Conservation (phyloP, 37 sponge, comb jelly and placozoan species). For the Theonella swinhoei region DNA sequence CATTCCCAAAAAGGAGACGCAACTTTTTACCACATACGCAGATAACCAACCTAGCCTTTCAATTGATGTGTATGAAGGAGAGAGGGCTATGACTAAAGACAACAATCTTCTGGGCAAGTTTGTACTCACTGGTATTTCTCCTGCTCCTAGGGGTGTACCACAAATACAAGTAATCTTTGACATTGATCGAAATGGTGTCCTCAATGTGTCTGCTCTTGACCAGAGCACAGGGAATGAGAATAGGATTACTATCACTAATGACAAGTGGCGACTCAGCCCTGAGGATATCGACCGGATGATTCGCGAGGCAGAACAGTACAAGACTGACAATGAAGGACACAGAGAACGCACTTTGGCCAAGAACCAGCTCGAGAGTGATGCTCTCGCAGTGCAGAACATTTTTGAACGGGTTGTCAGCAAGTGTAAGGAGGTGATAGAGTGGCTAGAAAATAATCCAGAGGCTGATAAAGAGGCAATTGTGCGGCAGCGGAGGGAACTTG, state of each 20-base stretch:
- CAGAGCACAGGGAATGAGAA: slow-evolving; percentile 94
- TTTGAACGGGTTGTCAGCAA: slow-evolving; percentile 88
- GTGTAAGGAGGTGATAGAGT: slow-evolving; percentile 88
- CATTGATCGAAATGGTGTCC: slow-evolving; percentile 94
- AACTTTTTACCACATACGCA: slow-evolving; percentile 95
- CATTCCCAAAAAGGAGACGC: slow-evolving; percentile 90
- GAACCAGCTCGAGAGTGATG: slow-evolving; percentile 90
- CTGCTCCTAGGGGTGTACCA: slow-evolving; percentile 97
- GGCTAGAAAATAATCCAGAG: slow-evolving; percentile 97
- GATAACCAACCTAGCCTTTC: slow-evolving; percentile 82
- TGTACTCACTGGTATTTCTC: slow-evolving; percentile 93
- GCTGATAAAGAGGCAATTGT: slow-evolving; percentile 97
- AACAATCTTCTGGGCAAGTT: slow-evolving; percentile 97
- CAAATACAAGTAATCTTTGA: slow-evolving; percentile 98
- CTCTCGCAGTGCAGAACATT: slow-evolving; percentile 90
- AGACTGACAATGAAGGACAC: slow-evolving; percentile 85
- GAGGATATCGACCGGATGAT: slow-evolving; percentile 90
- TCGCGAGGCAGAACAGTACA: slow-evolving; percentile 93
- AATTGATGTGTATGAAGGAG: slow-evolving; percentile 98
- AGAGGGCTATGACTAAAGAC: slow-evolving; percentile 97
- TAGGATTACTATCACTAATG: slow-evolving; percentile 97
- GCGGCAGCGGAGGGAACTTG: slow-evolving; percentile 95
- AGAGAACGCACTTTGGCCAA: slow-evolving; percentile 61
- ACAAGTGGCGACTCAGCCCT: slow-evolving; percentile 91
- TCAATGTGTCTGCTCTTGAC: slow-evolving; percentile 95